phyloP scores from a whole-genome alignment of 1,140 invertebrate species.

The Drosophila takahashii region DNA sequence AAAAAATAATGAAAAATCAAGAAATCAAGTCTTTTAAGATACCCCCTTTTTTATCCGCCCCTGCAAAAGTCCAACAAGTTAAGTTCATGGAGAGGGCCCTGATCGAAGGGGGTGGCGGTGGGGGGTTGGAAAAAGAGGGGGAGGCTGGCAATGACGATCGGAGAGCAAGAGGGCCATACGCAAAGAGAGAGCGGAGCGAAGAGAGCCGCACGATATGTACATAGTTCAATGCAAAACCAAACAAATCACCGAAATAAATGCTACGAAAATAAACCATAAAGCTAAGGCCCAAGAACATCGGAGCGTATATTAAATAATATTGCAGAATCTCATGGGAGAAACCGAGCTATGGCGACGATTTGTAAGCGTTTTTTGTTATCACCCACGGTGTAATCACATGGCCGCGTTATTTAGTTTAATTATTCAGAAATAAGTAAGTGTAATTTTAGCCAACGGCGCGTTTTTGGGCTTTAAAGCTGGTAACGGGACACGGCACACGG shows the following conservation, averaged over 20 bases:
- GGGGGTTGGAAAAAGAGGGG: background rate
- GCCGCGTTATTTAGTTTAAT: slow-evolving; percentile 10
- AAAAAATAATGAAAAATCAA: too few species aligned
- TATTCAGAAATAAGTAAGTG: slow-evolving; percentile 2
- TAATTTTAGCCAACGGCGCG: slow-evolving; percentile 24
- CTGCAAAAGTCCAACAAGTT: background rate
- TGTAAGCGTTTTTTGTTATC: slow-evolving; percentile 6
- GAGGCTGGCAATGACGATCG: slow-evolving; percentile 28
- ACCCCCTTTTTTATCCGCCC: background rate
- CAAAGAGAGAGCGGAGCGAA: slow-evolving; percentile 1
- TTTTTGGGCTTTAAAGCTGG: slow-evolving; percentile 7
- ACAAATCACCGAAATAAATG: slow-evolving; percentile 74
- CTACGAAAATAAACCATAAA: slow-evolving; percentile 75
- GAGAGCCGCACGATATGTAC: slow-evolving; percentile 36
- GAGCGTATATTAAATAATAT: slow-evolving; percentile 38
- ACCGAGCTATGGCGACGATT: background rate
- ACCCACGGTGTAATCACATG: slow-evolving; percentile 16
- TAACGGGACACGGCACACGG: slow-evolving; percentile 16
- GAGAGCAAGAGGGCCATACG: background rate
- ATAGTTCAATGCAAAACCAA: slow-evolving; percentile 68
- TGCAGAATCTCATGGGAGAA: slow-evolving; percentile 3
- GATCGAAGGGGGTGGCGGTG: slow-evolving; percentile 11
- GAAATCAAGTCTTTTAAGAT: background rate
- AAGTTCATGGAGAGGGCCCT: slow-evolving; percentile 41
- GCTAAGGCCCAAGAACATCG: slow-evolving; percentile 59